Conservation (phyloP, 2,113 vertebrate species). For the Probosciger aterrimus region DNA sequence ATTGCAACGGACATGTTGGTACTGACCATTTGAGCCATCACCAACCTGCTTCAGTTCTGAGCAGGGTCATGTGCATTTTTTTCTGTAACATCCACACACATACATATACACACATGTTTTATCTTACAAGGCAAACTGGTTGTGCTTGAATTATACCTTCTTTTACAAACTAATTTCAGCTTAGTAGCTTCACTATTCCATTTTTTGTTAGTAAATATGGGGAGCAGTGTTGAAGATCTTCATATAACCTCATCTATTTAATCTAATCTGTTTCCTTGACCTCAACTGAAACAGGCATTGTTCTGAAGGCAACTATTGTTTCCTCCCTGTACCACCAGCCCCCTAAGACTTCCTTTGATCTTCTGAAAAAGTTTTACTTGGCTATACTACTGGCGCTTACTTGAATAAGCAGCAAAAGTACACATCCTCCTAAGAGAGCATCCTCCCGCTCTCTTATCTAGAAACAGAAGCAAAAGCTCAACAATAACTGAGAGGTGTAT, state of each 20-base stretch:
- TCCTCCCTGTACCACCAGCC: background rate
- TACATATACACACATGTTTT: background rate
- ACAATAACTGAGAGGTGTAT: background rate
- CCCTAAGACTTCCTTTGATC: background rate
- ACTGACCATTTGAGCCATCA: background rate
- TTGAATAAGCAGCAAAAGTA: background rate
- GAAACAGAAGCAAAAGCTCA: background rate
- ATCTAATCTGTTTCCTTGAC: background rate
- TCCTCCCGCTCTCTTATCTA: background rate
- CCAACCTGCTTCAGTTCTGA: accelerated
- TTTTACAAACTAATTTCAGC: background rate
- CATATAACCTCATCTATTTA: background rate
- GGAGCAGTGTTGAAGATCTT: background rate
- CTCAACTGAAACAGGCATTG: background rate
- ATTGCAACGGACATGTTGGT: background rate
- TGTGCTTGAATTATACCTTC: background rate
- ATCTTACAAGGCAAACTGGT: background rate
- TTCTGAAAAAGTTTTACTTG: background rate
- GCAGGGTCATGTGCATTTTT: background rate
- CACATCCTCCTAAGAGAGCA: background rate
- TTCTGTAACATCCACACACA: background rate
- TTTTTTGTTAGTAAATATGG: background rate
- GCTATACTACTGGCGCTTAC: background rate
- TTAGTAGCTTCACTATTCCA: background rate
- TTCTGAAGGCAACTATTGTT: background rate